Conservation (phyloP, 2,888 invertebrate genomes). For the Eilema depressum region DNA sequence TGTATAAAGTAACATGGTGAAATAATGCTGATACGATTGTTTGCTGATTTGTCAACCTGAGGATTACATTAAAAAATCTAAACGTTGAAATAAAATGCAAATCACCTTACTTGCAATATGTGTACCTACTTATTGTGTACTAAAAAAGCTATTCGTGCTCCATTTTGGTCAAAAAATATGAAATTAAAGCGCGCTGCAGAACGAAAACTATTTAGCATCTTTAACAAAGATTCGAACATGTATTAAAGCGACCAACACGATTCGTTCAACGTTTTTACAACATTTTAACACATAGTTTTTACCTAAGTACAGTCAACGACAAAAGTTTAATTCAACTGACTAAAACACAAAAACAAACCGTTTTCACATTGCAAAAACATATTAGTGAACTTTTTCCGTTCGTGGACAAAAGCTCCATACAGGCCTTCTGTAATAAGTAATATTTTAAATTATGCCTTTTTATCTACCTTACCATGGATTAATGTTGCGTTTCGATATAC, state of each 20-base stretch:
- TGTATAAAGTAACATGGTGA: slow-evolving; percentile 53
- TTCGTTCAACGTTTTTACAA: not conserved
- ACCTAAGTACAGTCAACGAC: not conserved
- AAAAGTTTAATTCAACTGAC: not conserved
- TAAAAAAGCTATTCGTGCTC: not conserved
- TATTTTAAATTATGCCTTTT: not conserved
- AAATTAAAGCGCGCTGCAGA: not conserved
- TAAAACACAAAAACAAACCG: not conserved
- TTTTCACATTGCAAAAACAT: not conserved
- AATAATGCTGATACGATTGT: slow-evolving; percentile 57
- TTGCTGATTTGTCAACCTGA: slow-evolving; percentile 55
- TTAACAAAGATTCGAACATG: not conserved
- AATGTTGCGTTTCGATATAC: slow-evolving; percentile 31
- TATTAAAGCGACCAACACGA: not conserved
- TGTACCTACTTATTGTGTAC: too few species aligned
- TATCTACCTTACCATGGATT: slow-evolving; percentile 36
- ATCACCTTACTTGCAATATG: too few species aligned
- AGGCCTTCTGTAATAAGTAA: not conserved
- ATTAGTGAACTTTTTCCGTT: not conserved
- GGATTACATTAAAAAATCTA: not conserved
- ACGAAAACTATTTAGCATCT: not conserved
- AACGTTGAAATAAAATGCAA: too few species aligned
- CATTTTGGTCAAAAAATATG: not conserved
- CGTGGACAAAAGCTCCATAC: not conserved
- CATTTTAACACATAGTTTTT: not conserved